phyloP scores from a whole-genome alignment of 2,113 vertebrate species.

The Lanius ludovicianus region DNA sequence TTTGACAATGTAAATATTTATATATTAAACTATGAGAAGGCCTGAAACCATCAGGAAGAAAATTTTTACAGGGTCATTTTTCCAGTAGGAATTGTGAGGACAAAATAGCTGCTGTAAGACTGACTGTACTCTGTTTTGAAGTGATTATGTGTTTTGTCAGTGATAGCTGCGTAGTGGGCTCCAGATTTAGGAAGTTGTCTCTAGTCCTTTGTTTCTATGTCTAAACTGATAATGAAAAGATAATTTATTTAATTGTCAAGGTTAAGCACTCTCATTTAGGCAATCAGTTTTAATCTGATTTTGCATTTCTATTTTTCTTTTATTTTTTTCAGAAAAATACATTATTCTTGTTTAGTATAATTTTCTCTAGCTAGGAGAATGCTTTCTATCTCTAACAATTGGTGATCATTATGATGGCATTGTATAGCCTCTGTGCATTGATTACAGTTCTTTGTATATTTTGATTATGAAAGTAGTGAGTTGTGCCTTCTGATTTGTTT shows the following conservation, averaged over 20 bases:
- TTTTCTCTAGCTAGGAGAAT: background rate
- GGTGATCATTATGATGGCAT: background rate
- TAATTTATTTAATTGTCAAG: background rate
- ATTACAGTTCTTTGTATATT: background rate
- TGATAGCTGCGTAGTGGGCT: background rate
- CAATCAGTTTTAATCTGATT: background rate
- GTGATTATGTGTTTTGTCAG: background rate
- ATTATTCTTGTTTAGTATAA: background rate
- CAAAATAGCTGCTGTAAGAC: background rate
- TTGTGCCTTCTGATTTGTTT: background rate
- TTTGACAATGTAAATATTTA: background rate
- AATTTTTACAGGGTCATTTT: background rate
- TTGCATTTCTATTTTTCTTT: background rate
- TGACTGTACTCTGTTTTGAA: background rate
- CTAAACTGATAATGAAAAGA: background rate
- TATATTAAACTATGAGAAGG: background rate
- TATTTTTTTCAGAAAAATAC: background rate
- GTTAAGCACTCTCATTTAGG: background rate
- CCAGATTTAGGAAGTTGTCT: background rate
- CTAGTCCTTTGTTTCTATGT: background rate
- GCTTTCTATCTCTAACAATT: background rate
- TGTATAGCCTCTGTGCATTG: background rate
- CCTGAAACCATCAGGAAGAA: background rate
- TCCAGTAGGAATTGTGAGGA: background rate
- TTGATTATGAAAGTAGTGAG: background rate